Percentiles rank a stretch among this genome's conserved stretches.
These are phyloP conservation scores for Sisor rabdophorus DNA, from an alignment of 2,113 vertebrate genomes.

Conservation along the genomic window DNA sequence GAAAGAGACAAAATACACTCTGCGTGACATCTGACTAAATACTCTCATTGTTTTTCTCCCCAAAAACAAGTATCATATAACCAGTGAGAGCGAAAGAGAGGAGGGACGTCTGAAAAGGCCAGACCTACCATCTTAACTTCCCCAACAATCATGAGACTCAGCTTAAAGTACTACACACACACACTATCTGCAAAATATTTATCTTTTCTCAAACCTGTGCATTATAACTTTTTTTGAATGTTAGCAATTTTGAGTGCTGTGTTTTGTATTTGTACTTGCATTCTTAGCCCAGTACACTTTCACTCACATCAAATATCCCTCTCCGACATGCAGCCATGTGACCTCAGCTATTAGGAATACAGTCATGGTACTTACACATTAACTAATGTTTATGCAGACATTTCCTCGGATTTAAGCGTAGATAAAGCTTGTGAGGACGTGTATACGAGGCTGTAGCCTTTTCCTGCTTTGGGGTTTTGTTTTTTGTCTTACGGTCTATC, in stretches of 20 bases:
- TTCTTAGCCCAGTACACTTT: conserved; percentile 10
- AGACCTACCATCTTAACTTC: conserved; percentile 57
- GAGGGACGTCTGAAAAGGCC: conserved; percentile 49
- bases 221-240: conserved; percentile 38
- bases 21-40: conserved; percentile 75
- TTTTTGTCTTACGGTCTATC: conserved; percentile 31
- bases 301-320: background rate
- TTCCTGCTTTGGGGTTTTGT: conserved; percentile 34
- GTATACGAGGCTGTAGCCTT: conserved; percentile 30
- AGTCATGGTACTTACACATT: conserved; percentile 28
- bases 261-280: background rate
- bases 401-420: conserved; percentile 20
- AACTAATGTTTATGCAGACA: conserved; percentile 26
- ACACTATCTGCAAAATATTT: conserved; percentile 54
- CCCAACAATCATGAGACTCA: conserved; percentile 46
- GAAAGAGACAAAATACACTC: conserved; percentile 71
- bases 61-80: conserved; percentile 73
- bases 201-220: conserved; percentile 59
- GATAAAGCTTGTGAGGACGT: conserved; percentile 28
- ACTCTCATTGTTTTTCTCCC: conserved; percentile 74
- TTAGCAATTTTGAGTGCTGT: background rate
- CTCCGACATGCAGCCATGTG: conserved; percentile 1
- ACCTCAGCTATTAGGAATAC: conserved; percentile 11
- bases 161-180: conserved; percentile 50
- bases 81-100: conserved; percentile 53